Conservation (phyloP, 2,888 invertebrate genomes). For the Kuschelorhynchus macadamiae region DNA sequence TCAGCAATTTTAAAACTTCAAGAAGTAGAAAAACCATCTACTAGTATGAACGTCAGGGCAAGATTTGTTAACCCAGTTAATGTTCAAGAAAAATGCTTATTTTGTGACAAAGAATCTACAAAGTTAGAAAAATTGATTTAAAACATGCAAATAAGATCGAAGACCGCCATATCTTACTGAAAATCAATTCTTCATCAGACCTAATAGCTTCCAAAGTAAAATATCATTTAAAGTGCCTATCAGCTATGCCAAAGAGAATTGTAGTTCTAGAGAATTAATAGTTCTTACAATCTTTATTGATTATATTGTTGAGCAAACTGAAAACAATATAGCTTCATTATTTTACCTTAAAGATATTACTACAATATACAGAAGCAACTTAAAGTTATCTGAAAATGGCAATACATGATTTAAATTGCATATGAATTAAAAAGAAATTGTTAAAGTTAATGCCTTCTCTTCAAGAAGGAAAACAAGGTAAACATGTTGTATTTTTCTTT, state of each 20-base stretch:
- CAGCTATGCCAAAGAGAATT: not conserved
- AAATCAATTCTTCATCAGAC: slow-evolving; percentile 8
- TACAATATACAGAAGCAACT: not conserved
- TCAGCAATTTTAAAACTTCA: slow-evolving; percentile 6
- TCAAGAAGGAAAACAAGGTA: slow-evolving; percentile 3
- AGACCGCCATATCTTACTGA: slow-evolving; percentile 3
- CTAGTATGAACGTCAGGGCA: not conserved
- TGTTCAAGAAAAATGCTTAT: slow-evolving; percentile 9
- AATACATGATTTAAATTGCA: not conserved
- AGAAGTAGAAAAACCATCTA: slow-evolving; percentile 3
- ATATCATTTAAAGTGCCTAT: slow-evolving; percentile 2
- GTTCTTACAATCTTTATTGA: not conserved
- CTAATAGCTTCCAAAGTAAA: slow-evolving; percentile 12
- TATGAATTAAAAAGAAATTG: not conserved
- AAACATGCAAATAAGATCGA: slow-evolving; percentile 3
- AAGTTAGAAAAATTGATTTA: slow-evolving; percentile 4
- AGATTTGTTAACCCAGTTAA: not conserved
- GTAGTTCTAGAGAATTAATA: not conserved
- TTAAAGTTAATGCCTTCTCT: slow-evolving; percentile 4
- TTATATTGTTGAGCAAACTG: not conserved
- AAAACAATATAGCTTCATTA: not conserved
- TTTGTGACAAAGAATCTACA: slow-evolving; percentile 2
- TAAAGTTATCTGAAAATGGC: not conserved
- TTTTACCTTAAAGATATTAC: slow-evolving; percentile 2
- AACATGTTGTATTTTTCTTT: slow-evolving; percentile 1